These are phyloP conservation scores for Cantharis lateralis DNA, from an alignment of 2,888 invertebrate species.

Conservation along the genomic window DNA sequence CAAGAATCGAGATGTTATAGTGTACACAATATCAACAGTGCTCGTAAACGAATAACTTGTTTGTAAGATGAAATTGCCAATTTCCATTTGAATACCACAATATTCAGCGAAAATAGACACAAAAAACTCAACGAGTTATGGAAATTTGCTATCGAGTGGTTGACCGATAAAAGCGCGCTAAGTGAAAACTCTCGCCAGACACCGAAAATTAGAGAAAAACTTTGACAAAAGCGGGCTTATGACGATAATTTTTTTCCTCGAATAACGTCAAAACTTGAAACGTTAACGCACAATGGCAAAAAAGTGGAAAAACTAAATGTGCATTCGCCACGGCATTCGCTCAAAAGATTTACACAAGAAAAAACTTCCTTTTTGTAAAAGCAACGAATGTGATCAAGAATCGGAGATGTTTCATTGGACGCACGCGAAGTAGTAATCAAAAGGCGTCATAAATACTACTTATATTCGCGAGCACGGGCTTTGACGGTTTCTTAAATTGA, in stretches of 20 bases:
- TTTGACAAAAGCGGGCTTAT: background rate
- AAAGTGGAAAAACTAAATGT: conserved; percentile 19
- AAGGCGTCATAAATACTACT: conserved; percentile 33
- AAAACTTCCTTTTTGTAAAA: conserved; percentile 12
- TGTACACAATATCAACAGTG: conserved; percentile 47
- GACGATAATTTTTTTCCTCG: background rate
- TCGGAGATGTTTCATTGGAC: conserved; percentile 28
- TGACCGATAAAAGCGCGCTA: conserved; percentile 5
- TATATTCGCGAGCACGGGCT: conserved; percentile 32
- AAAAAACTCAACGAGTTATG: conserved; percentile 13
- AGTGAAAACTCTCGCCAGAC: background rate
- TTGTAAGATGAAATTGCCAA: conserved; percentile 51
- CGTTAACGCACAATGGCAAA: conserved; percentile 21
- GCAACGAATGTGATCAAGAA: conserved; percentile 28
- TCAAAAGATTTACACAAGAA: conserved; percentile 22
- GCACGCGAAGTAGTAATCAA: conserved; percentile 31
- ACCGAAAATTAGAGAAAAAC: background rate
- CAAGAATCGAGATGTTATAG: conserved; percentile 37
- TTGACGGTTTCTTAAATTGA: conserved; percentile 36
- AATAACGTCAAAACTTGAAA: conserved; percentile 7
- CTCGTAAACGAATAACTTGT: conserved; percentile 47
- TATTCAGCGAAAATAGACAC: conserved; percentile 27
- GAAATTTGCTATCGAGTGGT: conserved; percentile 7
- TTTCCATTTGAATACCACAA: conserved; percentile 45
- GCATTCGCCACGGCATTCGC: conserved; percentile 18